Conservation (phyloP, 53 echinoderm and acorn worm genomes). For the Hippasteria phrygiana region DNA sequence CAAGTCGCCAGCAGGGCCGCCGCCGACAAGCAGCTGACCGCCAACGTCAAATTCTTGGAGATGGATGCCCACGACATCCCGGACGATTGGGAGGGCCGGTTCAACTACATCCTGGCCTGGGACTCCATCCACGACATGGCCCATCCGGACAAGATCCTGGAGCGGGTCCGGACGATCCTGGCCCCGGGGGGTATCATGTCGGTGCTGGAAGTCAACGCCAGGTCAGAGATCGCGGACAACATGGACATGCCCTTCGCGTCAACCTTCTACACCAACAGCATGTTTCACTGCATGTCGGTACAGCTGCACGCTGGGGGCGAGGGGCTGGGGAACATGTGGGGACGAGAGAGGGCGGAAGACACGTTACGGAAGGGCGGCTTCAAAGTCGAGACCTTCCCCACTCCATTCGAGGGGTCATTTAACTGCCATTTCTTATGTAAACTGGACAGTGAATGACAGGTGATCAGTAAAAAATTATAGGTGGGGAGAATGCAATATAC, state of each 20-base stretch:
- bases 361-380: conserved; percentile 81
- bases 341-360: conserved; percentile 77
- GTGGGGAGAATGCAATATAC: conserved; percentile 13
- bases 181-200: conserved; percentile 81
- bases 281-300: conserved; percentile 97
- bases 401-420: conserved; percentile 85
- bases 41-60: conserved; percentile 78
- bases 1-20: conserved; percentile 59
- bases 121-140: conserved; percentile 99
- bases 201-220: conserved; percentile 93
- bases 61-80: conserved; percentile 92
- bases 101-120: conserved; percentile 87
- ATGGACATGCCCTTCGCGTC: conserved; percentile 93
- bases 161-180: conserved; percentile 72
- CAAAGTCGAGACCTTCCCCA: conserved; percentile 64
- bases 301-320: conserved; percentile 85
- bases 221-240: conserved; percentile 85
- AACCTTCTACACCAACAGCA: conserved; percentile 94
- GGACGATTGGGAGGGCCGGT: conserved; percentile 80
- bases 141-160: conserved; percentile 76
- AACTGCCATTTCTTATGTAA: conserved; percentile 93
- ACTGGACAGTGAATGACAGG: conserved; percentile 21
- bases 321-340: conserved; percentile 98
- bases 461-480: not conserved
- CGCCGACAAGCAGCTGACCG: conserved; percentile 51